phyloP scores from a whole-genome alignment of 92 coral and sea anemone species.

The Phenganax stokvisi region DNA sequence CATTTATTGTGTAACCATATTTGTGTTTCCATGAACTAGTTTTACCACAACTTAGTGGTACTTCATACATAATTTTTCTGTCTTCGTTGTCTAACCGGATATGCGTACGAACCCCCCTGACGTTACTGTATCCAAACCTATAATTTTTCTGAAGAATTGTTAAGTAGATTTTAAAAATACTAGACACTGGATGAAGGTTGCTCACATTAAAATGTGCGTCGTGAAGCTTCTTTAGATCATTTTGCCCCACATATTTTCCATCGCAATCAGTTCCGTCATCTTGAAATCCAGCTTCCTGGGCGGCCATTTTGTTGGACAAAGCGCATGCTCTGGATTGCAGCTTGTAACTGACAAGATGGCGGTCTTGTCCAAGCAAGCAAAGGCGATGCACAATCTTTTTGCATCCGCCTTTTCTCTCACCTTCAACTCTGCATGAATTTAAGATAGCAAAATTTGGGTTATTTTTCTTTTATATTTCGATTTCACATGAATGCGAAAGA shows the following conservation, averaged over 20 bases:
- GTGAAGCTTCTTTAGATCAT: constrained; percentile 41
- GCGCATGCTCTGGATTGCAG: constrained; percentile 53
- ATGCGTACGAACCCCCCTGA: background rate
- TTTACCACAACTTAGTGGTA: too few relatives aligned
- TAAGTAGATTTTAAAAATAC: background rate
- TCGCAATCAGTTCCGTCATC: constrained; percentile 8
- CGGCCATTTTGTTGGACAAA: constrained; percentile 33
- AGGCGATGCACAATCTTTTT: constrained; percentile 66
- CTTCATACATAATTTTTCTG: too few relatives aligned
- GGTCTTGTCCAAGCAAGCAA: constrained; percentile 54
- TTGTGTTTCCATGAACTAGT: too few relatives aligned
- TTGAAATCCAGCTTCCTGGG: constrained; percentile 24
- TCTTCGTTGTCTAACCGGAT: background rate
- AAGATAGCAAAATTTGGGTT: constrained; percentile 53
- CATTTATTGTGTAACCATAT: too few relatives aligned
- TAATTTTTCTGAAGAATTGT: background rate
- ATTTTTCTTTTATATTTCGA: constrained; percentile 55
- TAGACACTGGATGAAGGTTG: background rate
- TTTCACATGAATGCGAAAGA: constrained; percentile 60
- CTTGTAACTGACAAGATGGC: constrained; percentile 86
- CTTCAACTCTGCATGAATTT: constrained; percentile 52
- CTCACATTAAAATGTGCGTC: constrained; percentile 26
- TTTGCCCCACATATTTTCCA: constrained; percentile 71
- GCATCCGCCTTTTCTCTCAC: constrained; percentile 71
- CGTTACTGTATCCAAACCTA: background rate